These are phyloP conservation scores for Tenthredo distinguenda DNA, from an alignment of 2,888 invertebrate species.

Conservation along the genomic window DNA sequence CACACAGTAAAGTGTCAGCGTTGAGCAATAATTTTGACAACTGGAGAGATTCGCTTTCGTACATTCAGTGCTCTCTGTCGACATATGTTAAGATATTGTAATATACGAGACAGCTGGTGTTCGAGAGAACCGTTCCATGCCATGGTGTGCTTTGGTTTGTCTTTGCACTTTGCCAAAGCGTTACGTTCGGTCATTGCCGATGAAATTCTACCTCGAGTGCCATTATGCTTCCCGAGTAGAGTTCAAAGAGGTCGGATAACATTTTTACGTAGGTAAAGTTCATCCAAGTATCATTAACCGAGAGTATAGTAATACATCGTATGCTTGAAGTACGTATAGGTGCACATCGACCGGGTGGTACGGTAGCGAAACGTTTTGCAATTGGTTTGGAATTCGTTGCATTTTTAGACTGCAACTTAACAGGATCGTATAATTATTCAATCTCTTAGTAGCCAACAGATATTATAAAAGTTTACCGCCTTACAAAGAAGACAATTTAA, in stretches of 20 bases:
- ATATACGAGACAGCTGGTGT: neutral
- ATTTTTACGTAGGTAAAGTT: conserved; percentile 50
- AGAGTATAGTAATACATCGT: neutral
- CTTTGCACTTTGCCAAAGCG: neutral
- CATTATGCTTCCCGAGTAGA: neutral
- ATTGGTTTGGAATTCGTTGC: neutral
- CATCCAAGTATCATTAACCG: conserved; percentile 57
- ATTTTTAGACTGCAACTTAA: neutral
- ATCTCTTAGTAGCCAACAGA: conserved; percentile 25
- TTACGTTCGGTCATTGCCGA: neutral
- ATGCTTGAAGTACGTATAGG: no score
- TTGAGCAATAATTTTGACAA: neutral
- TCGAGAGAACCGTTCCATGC: neutral
- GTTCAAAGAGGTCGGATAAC: conserved; percentile 29
- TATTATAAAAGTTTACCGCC: conserved; percentile 37
- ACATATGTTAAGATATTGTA: neutral
- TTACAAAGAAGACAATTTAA: conserved; percentile 30
- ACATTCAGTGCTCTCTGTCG: neutral
- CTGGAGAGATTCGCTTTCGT: neutral
- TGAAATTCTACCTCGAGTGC: neutral
- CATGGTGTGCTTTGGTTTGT: neutral
- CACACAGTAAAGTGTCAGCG: neutral
- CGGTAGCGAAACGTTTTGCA: neutral
- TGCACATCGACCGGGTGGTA: neutral
- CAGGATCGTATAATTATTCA: conserved; percentile 12